Base-by-base conservation (phyloP, 2,888 invertebrate species). In the Cancer borealis region DNA sequence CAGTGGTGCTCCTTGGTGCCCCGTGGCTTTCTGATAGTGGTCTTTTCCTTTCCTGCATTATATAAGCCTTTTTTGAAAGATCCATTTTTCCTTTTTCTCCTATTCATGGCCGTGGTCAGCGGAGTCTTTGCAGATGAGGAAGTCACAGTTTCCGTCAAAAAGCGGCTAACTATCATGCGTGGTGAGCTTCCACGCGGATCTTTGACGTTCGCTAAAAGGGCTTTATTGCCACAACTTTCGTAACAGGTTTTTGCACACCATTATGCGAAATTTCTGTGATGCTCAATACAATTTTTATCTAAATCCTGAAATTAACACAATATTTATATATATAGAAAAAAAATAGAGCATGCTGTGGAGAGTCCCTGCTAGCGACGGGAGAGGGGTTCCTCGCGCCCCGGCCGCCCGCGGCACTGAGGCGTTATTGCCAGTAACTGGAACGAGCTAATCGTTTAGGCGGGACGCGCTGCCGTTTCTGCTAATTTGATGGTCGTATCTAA, bases 401-500 rank as follows among this genome's bases (percentile, higher is more conserved):
- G 79, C 79, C 26, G 30, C 79, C 79, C 79, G 26, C 79, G 26
- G 79, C 79, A 79, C 79, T 30, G 30, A 30, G 39, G 30, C 45
- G 91, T 91, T 91, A 60, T 30, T 91, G 91, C 46, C 91, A 73
- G 30, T 91, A 45, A 73, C 45, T 45, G 45, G 91, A 45, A 46
- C 26, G n/a, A 73, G 73, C 45, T 91, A 91, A 91, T 91, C 91
- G 73, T 91, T 91, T 91, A 91, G 91, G 73, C 91, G 26, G 91
- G 91, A 91, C 45, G 45, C 73, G 91, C 73, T 46, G 73, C 91
- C 91, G 60, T 91, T 91, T 73, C 45, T 66, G 91, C 45, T 91
- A 91, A 66, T 91, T 91, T 91, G 91, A 91, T 91, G 91, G 91
- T 66, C 30, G 91, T 73, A 73, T 73, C 91, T 91, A 91, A 66